Conservation (phyloP, 2,888 invertebrate species). For the Lasioglossum pauxillum region DNA sequence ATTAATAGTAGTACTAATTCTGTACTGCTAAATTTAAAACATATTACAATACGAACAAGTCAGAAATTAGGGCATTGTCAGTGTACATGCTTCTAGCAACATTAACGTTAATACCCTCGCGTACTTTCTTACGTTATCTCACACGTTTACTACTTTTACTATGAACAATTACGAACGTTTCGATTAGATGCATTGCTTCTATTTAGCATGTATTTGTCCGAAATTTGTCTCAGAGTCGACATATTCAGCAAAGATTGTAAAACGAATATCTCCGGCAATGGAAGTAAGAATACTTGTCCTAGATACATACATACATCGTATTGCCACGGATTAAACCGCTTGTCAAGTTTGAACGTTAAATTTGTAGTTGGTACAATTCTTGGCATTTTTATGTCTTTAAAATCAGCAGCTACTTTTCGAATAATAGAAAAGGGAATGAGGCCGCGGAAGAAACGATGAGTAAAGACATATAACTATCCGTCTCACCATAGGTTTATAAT, state of each 20-base stretch:
- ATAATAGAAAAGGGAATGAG: conserved; percentile 20
- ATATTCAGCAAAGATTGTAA: conserved; percentile 17
- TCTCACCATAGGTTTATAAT: conserved; percentile 22
- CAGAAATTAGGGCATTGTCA: conserved; percentile 45
- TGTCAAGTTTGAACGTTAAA: conserved; percentile 2
- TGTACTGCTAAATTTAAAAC: conserved; percentile 40
- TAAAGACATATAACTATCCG: conserved; percentile 31
- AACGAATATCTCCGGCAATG: conserved; percentile 23
- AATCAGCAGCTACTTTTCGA: conserved; percentile 18
- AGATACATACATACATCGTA: conserved; percentile 17
- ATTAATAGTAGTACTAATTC: conserved; percentile 49
- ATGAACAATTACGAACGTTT: conserved; percentile 68
- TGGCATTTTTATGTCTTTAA: not conserved
- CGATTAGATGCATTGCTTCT: conserved; percentile 62
- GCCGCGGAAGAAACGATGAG: conserved; percentile 50
- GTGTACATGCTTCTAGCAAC: conserved; percentile 51
- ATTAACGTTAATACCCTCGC: conserved; percentile 61
- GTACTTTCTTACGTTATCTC: conserved; percentile 60
- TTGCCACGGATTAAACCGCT: conserved; percentile 28
- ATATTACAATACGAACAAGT: conserved; percentile 47
- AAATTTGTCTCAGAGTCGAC: conserved; percentile 45
- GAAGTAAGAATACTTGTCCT: conserved; percentile 20
- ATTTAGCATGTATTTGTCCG: conserved; percentile 42
- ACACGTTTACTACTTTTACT: conserved; percentile 55
- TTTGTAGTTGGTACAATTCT: not conserved